Evolutionary conservation across 2,888 invertebrate genomes (phyloP).

Genomic region (Pandemis heparana): DNA sequence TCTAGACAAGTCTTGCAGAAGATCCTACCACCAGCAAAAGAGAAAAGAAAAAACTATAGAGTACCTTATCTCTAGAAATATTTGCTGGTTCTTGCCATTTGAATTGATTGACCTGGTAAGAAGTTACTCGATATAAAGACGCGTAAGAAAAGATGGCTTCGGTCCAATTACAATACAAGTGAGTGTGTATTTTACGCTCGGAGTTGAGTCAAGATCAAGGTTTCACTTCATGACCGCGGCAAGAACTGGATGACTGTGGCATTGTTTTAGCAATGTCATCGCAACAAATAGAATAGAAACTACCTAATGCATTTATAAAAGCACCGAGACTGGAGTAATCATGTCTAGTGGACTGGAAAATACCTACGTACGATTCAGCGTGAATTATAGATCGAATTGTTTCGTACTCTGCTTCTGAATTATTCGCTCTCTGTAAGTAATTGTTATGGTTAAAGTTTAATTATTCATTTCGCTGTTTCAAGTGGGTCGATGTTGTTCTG

Average conservation of each 20-base stretch:
- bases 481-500: neutral
- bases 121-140: conserved; percentile 13
- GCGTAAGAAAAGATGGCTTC: conserved; percentile 22
- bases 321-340: conserved; percentile 52
- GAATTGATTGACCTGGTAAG: neutral
- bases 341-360: conserved; percentile 54
- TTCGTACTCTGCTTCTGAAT: conserved; percentile 20
- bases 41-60: neutral
- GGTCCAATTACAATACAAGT: conserved; percentile 27
- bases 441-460: neutral
- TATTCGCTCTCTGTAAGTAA: neutral
- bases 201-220: conserved; percentile 53
- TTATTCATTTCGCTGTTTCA: neutral
- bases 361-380: conserved; percentile 45
- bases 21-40: no score
- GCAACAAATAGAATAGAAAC: conserved; percentile 36
- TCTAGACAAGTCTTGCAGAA: no score
- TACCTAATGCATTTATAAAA: conserved; percentile 61
- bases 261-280: conserved; percentile 34
- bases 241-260: conserved; percentile 21
- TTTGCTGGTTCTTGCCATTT: neutral
- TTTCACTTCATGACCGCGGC: conserved; percentile 40
- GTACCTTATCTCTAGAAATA: neutral
- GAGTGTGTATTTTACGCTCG: conserved; percentile 17
- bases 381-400: conserved; percentile 34